Base-by-base conservation (phyloP, 2,797 vertebrate genomes). In the Phrynocephalus guinanensis region DNA sequence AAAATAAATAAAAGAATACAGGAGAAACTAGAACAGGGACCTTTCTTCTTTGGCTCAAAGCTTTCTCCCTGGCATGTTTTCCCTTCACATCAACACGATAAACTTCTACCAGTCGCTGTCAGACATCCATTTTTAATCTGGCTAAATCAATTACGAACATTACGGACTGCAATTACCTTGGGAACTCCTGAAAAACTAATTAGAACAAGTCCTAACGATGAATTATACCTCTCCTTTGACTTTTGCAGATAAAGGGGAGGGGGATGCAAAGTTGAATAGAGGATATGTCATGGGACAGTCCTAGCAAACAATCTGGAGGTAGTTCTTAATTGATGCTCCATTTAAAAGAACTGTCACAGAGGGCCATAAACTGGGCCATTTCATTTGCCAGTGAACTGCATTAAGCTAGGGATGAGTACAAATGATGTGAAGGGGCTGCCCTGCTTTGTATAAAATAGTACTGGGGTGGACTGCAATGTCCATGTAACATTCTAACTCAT, bases 141-240 rank as follows among this genome's bases (percentile, higher is more conserved):
- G 79, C 73, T 84, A 92, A 95, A 94, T 95, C 95, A 95, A 88
- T 95, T 95, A 93, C 82, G 93, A 94, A 91, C 92, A 92, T 95
- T 94, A 91, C 89, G 88, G 86, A 38, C 88, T 88, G 85, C 91
- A 94, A 95, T 95, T 95, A 94, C 85, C 89, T 70, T 85, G 93
- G 94, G 90, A 96, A 93, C 85, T 91, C 91, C 81, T 44, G 76
- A 82, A 94, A 94, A 94, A 92, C 92, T 93, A 92, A 96, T 95
- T 95, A 95, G 91, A 88, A 90, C 0, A 0, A 88, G 79, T 82
- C 60, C 77, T 76, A 92, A 90, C 79, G 15, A 90, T 93, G 92
- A 95, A 95, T 94, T 91, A 86, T 81, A 93, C 90, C 90, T 94
- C 95, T 94, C 90, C 90, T 90, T 92, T 94, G 92, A 68, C 85